Conservation (phyloP, 2,888 invertebrate species). For the Boloria euphrosyne region DNA sequence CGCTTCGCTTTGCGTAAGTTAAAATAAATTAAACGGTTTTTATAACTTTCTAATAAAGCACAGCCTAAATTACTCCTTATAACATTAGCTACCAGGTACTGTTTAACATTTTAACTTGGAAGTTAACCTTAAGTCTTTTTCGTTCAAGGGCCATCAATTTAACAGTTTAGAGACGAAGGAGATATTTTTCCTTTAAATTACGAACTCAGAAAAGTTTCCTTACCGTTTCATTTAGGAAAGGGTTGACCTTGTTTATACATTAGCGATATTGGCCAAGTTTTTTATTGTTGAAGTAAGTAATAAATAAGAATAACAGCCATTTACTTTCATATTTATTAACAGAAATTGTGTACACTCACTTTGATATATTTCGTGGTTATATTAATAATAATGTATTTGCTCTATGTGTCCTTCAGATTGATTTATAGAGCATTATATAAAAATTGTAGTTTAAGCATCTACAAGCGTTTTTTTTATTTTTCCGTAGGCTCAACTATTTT, state of each 20-base stretch:
- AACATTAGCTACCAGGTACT: too few species aligned
- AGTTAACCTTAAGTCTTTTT: not conserved
- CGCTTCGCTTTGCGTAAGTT: too few species aligned
- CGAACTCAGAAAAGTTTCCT: conserved; percentile 12
- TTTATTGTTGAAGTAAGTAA: conserved; percentile 14
- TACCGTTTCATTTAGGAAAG: conserved; percentile 19
- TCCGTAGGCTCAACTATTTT: too few species aligned
- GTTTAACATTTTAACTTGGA: too few species aligned
- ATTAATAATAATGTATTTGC: too few species aligned
- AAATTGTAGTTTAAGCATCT: too few species aligned
- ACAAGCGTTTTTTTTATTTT: too few species aligned
- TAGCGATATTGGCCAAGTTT: conserved; percentile 17
- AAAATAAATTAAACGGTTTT: too few species aligned
- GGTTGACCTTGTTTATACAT: conserved; percentile 21
- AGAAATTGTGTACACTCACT: not conserved
- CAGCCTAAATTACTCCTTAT: too few species aligned
- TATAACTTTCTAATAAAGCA: too few species aligned
- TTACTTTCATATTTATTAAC: not conserved
- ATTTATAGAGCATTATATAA: too few species aligned
- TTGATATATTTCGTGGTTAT: not conserved
- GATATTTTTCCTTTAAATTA: conserved; percentile 22
- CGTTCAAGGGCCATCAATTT: conserved; percentile 17
- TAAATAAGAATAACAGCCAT: conserved; percentile 12
- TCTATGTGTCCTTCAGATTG: too few species aligned
- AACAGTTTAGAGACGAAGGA: conserved; percentile 1